Evolutionary conservation across 2,113 vertebrate genomes (phyloP).

Genomic region (Nestor notabilis): DNA sequence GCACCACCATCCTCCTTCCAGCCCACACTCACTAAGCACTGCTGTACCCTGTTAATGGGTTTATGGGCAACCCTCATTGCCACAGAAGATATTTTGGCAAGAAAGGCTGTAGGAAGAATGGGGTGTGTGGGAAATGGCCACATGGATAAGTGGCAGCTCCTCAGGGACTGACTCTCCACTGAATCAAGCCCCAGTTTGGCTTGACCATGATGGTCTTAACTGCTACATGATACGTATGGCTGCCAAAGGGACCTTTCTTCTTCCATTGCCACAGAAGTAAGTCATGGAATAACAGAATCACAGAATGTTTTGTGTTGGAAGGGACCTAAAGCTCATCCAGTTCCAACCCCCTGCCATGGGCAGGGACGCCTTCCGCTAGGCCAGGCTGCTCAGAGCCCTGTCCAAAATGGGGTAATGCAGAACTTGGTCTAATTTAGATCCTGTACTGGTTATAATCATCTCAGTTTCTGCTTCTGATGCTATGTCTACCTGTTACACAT

Average conservation of each 20-base stretch:
- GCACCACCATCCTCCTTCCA: neutral
- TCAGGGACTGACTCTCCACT: neutral
- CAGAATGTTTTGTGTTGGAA: neutral
- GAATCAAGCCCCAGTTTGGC: neutral
- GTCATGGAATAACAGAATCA: neutral
- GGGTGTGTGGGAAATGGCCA: neutral
- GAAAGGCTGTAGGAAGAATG: neutral
- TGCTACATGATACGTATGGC: accelerated
- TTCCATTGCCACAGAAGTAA: neutral
- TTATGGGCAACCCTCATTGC: neutral
- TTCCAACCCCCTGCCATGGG: neutral
- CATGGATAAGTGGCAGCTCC: neutral
- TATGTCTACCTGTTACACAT: neutral
- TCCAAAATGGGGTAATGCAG: neutral
- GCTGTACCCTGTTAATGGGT: neutral
- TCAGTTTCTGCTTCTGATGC: neutral
- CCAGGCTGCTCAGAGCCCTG: neutral
- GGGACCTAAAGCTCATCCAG: neutral
- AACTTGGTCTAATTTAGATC: neutral
- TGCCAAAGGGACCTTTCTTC: neutral
- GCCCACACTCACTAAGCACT: neutral
- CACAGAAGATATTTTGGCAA: neutral
- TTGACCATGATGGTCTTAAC: neutral
- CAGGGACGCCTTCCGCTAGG: neutral
- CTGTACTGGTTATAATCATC: neutral